Base-by-base conservation (phyloP, 92 coral and sea anemone species). In the Desmophyllum pertusum region DNA sequence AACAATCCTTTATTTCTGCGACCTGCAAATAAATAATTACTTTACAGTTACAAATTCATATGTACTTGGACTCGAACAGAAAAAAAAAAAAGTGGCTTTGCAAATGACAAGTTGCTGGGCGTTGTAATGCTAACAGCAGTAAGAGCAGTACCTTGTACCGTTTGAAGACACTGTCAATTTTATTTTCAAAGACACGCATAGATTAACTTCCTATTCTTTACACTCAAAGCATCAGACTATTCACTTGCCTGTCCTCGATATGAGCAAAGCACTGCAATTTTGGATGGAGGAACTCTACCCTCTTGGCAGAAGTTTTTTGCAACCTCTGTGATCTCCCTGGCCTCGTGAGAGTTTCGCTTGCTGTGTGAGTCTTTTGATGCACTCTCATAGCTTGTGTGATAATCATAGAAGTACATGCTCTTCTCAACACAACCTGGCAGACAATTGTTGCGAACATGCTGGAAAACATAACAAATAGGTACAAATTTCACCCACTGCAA, bases 321-420 rank as follows among this genome's bases (percentile, higher is more conserved):
- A n/a, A n/a, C n/a, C n/a, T n/a, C n/a, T n/a, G n/a, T n/a, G n/a
- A n/a, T n/a, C n/a, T n/a, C n/a, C n/a, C n/a, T n/a, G n/a, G n/a
- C n/a, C n/a, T n/a, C n/a, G n/a, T n/a, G n/a, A n/a, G n/a, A n/a
- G n/a, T n/a, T n/a, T n/a, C n/a, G n/a, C n/a, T n/a, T n/a, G n/a
- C n/a, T n/a, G n/a, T n/a, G n/a, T n/a, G n/a, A n/a, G n/a, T n/a
- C n/a, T n/a, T 23, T 23, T 10, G 73, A 50, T 3, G 53, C 57
- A 11, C 46, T 40, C 38, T 93, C 97, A 36, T 29, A 1, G 3
- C 4, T 33, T 2, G 81, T 93, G 81, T 93, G 97, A 3, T 66
- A 66, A 48, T 80, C n/a, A n/a, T n/a, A 85, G 89, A 93, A 93
- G 83, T 86, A 93, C 96, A 93, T 90, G 37, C 85, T 57, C 1